phyloP scores from a whole-genome alignment of 2,888 invertebrate species.

The Lasioglossum leucozonium region DNA sequence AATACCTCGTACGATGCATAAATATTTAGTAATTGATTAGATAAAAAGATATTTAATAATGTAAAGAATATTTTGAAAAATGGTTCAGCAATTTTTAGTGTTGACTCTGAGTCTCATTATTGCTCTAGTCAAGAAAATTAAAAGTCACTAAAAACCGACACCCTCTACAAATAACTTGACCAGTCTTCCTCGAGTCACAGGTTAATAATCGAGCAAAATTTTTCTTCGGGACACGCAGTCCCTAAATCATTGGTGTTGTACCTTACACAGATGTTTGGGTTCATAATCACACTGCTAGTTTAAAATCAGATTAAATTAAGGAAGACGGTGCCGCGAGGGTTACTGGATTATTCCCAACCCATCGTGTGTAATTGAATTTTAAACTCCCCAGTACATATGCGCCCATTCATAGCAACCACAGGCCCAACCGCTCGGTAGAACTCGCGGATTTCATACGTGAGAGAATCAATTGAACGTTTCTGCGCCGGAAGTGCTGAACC shows the following conservation, averaged over 20 bases:
- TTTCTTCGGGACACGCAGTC: neutral
- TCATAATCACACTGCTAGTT: slow-evolving; percentile 41
- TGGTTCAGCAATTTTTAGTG: no score
- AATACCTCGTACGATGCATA: no score
- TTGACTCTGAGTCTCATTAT: no score
- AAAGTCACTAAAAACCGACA: neutral
- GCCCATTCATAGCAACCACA: slow-evolving; percentile 36
- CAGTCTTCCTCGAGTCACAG: neutral
- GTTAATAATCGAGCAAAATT: neutral
- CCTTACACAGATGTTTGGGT: slow-evolving; percentile 39
- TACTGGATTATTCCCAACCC: slow-evolving; percentile 73
- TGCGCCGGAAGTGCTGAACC: slow-evolving; percentile 29
- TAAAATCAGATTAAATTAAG: slow-evolving; percentile 66
- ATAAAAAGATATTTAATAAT: no score
- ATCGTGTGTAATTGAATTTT: slow-evolving; percentile 77
- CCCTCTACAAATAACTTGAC: neutral
- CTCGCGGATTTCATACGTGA: slow-evolving; percentile 50
- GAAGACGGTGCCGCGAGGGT: slow-evolving; percentile 65
- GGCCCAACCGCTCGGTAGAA: slow-evolving; percentile 32
- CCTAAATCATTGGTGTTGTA: neutral
- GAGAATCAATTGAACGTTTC: slow-evolving; percentile 50
- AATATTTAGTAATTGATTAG: no score
- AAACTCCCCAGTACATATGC: slow-evolving; percentile 73
- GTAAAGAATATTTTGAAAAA: no score
- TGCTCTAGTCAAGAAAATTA: neutral